Conservation (phyloP, 2,797 vertebrate species). For the Tachyglossus aculeatus region DNA sequence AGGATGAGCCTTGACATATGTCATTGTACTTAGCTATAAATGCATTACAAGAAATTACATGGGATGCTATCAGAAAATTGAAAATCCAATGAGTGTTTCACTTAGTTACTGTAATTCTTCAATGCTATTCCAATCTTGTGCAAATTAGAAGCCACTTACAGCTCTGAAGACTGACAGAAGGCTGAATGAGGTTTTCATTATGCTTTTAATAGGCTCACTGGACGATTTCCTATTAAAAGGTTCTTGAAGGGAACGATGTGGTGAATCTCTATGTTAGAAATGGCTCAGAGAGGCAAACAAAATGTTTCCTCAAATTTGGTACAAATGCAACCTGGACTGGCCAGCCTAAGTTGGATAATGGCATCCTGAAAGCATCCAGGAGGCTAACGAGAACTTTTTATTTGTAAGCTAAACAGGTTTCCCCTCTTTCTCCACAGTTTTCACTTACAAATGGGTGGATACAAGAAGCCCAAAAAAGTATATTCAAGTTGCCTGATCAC, state of each 20-base stretch:
- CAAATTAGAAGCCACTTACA: slow-evolving; percentile 78
- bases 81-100: slow-evolving; percentile 74
- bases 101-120: slow-evolving; percentile 79
- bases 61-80: slow-evolving; percentile 79
- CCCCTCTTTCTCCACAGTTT: no score
- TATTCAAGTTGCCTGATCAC: no score
- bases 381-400: no score
- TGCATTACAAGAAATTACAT: slow-evolving; percentile 75
- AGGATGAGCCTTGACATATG: slow-evolving; percentile 63
- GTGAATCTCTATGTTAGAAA: slow-evolving; percentile 26
- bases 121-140: slow-evolving; percentile 73
- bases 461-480: no score
- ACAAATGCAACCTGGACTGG: background rate
- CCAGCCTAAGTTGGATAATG: background rate
- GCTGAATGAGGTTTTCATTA: slow-evolving; percentile 72
- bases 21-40: slow-evolving; percentile 61
- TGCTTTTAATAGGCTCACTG: slow-evolving; percentile 70
- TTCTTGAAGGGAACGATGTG: slow-evolving; percentile 43
- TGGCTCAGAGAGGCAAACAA: slow-evolving; percentile 26
- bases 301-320: background rate
- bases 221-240: slow-evolving; percentile 68
- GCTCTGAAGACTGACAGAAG: slow-evolving; percentile 70
- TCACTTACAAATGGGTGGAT: no score
- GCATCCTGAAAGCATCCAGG: no score
- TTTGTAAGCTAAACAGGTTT: no score